phyloP scores from a whole-genome alignment of 2,797 vertebrate genomes.

The Gouania willdenowi region DNA sequence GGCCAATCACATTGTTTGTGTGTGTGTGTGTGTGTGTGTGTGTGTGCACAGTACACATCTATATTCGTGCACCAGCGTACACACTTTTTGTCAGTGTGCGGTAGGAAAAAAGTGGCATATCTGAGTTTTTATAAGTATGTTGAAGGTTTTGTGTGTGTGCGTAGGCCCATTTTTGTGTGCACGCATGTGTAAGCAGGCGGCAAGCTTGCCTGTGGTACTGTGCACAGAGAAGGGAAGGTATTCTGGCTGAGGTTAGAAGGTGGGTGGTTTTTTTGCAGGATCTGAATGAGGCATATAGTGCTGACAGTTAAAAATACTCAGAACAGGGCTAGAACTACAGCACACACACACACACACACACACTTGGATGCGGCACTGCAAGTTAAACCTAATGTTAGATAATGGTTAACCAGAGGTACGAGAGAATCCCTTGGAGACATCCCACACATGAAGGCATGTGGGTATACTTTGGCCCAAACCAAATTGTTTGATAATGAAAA shows the following conservation, averaged over 20 bases:
- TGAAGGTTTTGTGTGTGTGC: constrained; percentile 20
- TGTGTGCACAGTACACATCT: not conserved
- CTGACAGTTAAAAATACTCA: constrained; percentile 74
- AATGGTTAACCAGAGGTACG: constrained; percentile 76
- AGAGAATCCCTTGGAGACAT: constrained; percentile 50
- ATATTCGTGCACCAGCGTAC: constrained; percentile 33
- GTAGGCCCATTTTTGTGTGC: constrained; percentile 42
- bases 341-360: constrained; percentile 1
- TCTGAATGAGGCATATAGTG: constrained; percentile 78
- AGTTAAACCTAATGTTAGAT: constrained; percentile 69
- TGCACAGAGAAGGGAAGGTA: constrained; percentile 71
- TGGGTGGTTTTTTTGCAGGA: constrained; percentile 44
- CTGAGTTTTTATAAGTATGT: constrained; percentile 33
- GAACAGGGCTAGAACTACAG: constrained; percentile 28
- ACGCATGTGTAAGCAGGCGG: constrained; percentile 67
- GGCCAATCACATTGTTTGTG: constrained; percentile 45
- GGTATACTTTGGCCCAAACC: constrained; percentile 42
- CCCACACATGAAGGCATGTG: constrained; percentile 65
- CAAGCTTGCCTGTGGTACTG: constrained; percentile 61
- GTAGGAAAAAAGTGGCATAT: constrained; percentile 15
- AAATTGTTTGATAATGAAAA: constrained; percentile 57
- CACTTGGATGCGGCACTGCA: constrained; percentile 49
- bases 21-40: constrained; percentile 4
- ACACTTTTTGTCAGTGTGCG: constrained; percentile 26
- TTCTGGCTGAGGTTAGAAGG: constrained; percentile 70